Conservation (phyloP, 1,140 invertebrate species). For the Drosophila rhopaloa region DNA sequence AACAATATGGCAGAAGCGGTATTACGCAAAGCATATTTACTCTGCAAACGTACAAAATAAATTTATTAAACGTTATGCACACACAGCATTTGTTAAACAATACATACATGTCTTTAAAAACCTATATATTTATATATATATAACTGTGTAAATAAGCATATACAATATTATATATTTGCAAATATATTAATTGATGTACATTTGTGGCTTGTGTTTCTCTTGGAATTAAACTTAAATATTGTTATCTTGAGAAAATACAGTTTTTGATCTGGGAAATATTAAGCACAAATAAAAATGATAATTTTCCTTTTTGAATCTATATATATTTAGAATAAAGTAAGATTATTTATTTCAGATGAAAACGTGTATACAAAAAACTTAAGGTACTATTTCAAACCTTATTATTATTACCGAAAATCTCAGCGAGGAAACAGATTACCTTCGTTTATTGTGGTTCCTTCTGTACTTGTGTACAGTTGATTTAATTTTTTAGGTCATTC, state of each 20-base stretch:
- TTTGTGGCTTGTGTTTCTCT: not conserved
- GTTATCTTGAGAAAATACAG: too few relatives aligned
- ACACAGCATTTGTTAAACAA: slow-evolving; percentile 46
- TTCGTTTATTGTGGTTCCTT: not conserved
- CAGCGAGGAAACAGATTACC: not conserved
- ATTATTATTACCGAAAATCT: not conserved
- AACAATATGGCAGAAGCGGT: slow-evolving; percentile 21
- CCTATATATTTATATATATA: slow-evolving; percentile 42
- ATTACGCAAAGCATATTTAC: slow-evolving; percentile 37
- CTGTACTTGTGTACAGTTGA: slow-evolving; percentile 22
- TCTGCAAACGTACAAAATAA: slow-evolving; percentile 59
- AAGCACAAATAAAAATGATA: too few relatives aligned
- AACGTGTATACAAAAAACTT: too few relatives aligned
- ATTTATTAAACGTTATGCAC: slow-evolving; percentile 54
- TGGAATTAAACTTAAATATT: not conserved
- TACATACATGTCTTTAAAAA: slow-evolving; percentile 36
- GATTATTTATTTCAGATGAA: too few relatives aligned
- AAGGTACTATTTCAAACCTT: too few relatives aligned
- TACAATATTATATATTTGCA: slow-evolving; percentile 39
- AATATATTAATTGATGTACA: slow-evolving; percentile 38
- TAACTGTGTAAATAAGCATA: slow-evolving; percentile 47
- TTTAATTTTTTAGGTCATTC: slow-evolving; percentile 17
- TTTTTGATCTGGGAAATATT: too few relatives aligned
- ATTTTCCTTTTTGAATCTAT: too few relatives aligned
- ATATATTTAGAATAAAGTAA: too few relatives aligned